A percentile compares a stretch with the other conserved stretches of the same genome.
phyloP scores from a whole-genome alignment of 2,797 vertebrate species.

The Gymnoscopelus microlampas region DNA sequence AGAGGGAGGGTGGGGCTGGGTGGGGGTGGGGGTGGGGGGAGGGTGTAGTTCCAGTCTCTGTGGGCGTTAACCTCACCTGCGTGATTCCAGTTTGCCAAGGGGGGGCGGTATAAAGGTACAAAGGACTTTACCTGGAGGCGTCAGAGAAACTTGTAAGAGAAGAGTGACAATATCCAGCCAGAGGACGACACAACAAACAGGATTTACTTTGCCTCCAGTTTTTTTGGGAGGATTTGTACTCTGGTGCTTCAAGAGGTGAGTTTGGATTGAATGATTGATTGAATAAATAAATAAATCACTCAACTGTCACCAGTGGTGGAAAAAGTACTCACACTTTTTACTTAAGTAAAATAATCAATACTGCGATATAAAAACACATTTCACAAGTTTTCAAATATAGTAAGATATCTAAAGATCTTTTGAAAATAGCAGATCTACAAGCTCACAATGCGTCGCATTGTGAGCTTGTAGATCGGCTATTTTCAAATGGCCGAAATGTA shows the following conservation, averaged over 20 bases:
- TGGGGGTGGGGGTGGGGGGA: neutral
- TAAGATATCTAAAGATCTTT: no score
- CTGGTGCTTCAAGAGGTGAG: slow-evolving; percentile 49
- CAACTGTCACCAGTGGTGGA: no score
- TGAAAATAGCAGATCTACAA: no score
- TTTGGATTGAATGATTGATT: neutral
- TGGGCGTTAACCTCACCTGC: slow-evolving; percentile 74
- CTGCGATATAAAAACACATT: no score
- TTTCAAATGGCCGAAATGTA: no score
- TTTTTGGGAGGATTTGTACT: slow-evolving; percentile 14
- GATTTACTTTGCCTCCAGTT: slow-evolving; percentile 7
- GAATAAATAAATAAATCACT: no score
- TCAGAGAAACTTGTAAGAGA: slow-evolving; percentile 13
- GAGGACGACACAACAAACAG: neutral
- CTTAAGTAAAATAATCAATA: no score
- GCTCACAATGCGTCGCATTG: no score
- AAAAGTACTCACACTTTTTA: no score
- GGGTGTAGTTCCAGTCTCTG: slow-evolving; percentile 30
- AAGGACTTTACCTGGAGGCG: slow-evolving; percentile 42
- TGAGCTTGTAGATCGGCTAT: no score
- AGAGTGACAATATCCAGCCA: neutral
- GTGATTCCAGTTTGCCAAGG: slow-evolving; percentile 26
- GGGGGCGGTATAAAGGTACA: slow-evolving; percentile 65
- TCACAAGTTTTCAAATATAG: no score
- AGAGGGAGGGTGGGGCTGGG: no score